Evolutionary conservation across 2,888 invertebrate species (phyloP), one percentile per base, ranked within the genome.

Genomic region (Apoderus coryli): DNA sequence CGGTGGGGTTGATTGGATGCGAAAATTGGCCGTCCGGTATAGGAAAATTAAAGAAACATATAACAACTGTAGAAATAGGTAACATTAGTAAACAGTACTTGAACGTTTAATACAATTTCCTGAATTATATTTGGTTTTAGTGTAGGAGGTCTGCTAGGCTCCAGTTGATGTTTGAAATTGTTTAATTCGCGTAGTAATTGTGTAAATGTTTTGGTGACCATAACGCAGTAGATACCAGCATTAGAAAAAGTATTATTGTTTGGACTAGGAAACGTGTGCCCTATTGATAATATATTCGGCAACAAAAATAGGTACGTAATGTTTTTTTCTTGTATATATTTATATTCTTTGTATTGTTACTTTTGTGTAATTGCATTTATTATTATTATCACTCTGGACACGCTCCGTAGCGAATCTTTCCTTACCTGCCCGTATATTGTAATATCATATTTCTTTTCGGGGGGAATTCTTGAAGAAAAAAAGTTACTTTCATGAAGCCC

Each of bases 231-330:
- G 46, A 89, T 93, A 37, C 92, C 92, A 9, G 88, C 93, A 19
- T 63, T 96, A 24, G 88, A 92, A 33, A 96, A 95, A 63, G 81
- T 95, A 3, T 61, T 96, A 33, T 69, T 96, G 6, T 92, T 90
- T 52, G 92, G 92, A 0, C 67, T 96, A n/a, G 93, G 93, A 3
- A 81, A 84, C 23, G 81, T 92, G 29, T 96, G 96, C 57, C 85
- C 90, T 22, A 89, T 96, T 35, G 96, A 98, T 52, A 95, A 98
- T 58, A 85, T 98, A 98, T 63, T 93, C 93, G 30, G 88, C 95
- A 16, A 84, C 90, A 27, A 98, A 96, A 71, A 89, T 89, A 51
- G 92, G 93, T 28, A 93, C 95, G 68, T 95, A 96, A 54, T 88
- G 85, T 41, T 92, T 93, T 59, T 95, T 96, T n/a, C n/a, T n/a